Percentiles rank a stretch among this genome's conserved stretches.
Evolutionary conservation across 2,888 invertebrate species (phyloP).

Genomic region (Philereme vetulata): DNA sequence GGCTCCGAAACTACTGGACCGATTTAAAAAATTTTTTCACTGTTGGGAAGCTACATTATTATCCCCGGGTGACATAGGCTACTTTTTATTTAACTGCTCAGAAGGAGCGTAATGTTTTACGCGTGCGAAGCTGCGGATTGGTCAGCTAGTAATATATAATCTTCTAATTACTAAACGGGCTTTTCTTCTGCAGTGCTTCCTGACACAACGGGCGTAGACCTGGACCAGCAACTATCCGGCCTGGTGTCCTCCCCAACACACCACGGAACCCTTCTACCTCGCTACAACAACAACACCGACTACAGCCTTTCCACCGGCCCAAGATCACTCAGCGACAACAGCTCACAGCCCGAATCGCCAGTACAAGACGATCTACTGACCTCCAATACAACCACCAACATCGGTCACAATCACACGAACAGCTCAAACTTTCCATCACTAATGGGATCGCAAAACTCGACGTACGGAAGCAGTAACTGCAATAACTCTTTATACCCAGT

Average conservation of each 20-base stretch:
- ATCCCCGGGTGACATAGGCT: too few relatives aligned
- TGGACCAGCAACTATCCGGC: slow-evolving; percentile 89
- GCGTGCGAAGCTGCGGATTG: too few relatives aligned
- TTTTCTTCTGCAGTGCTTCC: slow-evolving; percentile 85
- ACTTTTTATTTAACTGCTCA: too few relatives aligned
- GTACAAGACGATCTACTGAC: slow-evolving; percentile 90
- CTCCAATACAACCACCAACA: slow-evolving; percentile 84
- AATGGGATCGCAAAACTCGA: slow-evolving; percentile 85
- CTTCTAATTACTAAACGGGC: too few relatives aligned
- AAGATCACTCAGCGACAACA: slow-evolving; percentile 91
- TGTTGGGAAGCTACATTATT: too few relatives aligned
- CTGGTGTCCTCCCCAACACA: slow-evolving; percentile 83
- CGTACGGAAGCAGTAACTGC: slow-evolving; percentile 85
- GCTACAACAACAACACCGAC: slow-evolving; percentile 87
- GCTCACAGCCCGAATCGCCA: slow-evolving; percentile 92
- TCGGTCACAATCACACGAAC: slow-evolving; percentile 84
- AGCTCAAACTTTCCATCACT: slow-evolving; percentile 86
- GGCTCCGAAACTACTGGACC: too few relatives aligned
- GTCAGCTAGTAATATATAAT: background rate
- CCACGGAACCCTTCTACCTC: slow-evolving; percentile 86
- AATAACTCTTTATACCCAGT: slow-evolving; percentile 91
- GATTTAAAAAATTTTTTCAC: too few relatives aligned
- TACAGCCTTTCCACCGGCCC: slow-evolving; percentile 88
- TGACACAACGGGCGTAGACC: slow-evolving; percentile 89
- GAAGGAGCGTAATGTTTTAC: too few relatives aligned